A percentile compares a stretch with the other conserved stretches of the same genome.
Evolutionary conservation across 2,888 invertebrate species (phyloP).

Genomic region (Cryptus armator): DNA sequence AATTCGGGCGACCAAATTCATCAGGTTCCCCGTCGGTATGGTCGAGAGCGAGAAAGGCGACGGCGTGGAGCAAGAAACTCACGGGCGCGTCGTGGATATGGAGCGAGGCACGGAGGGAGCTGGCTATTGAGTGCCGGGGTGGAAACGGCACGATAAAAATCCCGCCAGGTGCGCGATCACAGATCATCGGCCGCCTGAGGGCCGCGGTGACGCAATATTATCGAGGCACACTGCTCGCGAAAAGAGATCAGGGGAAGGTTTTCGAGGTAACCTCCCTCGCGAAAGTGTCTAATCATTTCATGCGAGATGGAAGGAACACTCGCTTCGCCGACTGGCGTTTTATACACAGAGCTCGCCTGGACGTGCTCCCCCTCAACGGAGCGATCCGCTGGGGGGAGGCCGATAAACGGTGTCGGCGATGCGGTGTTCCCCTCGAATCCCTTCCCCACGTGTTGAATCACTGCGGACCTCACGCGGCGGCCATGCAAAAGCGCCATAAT

Average conservation of each 20-base stretch:
- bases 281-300: conserved; percentile 76
- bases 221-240: conserved; percentile 3
- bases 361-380: background rate
- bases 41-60: conserved; percentile 69
- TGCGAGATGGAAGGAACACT: conserved; percentile 71
- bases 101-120: no score
- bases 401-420: conserved; percentile 76
- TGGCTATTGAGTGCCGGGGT: no score
- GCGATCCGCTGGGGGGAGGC: background rate
- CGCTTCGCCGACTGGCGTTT: conserved; percentile 83
- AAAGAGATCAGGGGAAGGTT: conserved; percentile 71
- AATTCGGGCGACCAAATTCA: conserved; percentile 32
- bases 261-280: background rate
- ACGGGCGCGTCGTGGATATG: no score
- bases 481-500: conserved; percentile 74
- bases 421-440: conserved; percentile 75
- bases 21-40: conserved; percentile 65
- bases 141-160: no score
- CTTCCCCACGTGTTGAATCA: conserved; percentile 77
- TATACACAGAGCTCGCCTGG: conserved; percentile 75
- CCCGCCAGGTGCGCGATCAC: no score
- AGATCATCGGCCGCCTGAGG: no score
- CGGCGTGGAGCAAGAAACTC: no score
- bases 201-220: no score
- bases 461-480: conserved; percentile 65